Evolutionary conservation across 2,113 vertebrate genomes (phyloP).

Genomic region (Rhinogobius similis): DNA sequence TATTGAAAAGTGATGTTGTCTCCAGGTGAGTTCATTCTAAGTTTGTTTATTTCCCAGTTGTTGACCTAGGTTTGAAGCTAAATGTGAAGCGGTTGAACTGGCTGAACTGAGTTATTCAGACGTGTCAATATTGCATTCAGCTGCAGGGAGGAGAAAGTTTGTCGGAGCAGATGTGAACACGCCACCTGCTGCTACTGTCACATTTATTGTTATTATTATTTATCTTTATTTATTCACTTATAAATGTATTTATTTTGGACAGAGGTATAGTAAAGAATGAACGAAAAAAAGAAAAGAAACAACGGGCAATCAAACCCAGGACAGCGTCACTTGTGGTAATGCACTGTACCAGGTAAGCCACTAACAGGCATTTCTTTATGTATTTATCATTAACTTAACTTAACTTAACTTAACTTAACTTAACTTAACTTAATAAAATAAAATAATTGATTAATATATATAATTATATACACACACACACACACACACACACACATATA

Average conservation of each 20-base stretch:
- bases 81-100: not conserved
- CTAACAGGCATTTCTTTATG: not conserved
- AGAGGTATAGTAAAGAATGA: not conserved
- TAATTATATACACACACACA: too few species aligned
- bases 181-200: not conserved
- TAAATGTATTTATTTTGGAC: not conserved
- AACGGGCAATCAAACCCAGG: not conserved
- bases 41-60: not conserved
- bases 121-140: not conserved
- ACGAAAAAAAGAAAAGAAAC: not conserved
- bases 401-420: too few species aligned
- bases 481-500: too few species aligned
- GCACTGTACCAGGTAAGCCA: not conserved
- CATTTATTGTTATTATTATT: not conserved
- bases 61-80: not conserved
- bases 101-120: not conserved
- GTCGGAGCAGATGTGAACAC: not conserved
- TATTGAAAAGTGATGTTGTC: constrained; percentile 13
- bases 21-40: constrained; percentile 42
- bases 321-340: not conserved
- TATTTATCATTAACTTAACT: too few species aligned
- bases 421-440: too few species aligned
- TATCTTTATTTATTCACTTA: not conserved
- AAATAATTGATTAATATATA: too few species aligned
- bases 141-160: not conserved